Evolutionary conservation across 2,888 invertebrate species (phyloP).

Genomic region (Andrena bucephala): DNA sequence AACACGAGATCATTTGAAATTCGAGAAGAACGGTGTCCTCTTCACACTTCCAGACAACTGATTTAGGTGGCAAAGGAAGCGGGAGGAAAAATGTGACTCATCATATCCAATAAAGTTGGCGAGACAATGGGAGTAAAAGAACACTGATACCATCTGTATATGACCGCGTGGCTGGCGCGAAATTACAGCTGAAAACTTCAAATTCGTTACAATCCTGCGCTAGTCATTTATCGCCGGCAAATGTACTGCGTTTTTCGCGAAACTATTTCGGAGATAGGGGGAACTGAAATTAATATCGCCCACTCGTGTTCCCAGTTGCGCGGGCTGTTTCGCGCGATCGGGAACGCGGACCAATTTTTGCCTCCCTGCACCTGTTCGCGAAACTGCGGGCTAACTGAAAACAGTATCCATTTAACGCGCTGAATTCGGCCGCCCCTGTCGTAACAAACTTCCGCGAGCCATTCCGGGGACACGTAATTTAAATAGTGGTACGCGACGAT

Average conservation of each 20-base stretch:
- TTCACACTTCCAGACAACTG: background rate
- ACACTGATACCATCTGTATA: slow-evolving; percentile 13
- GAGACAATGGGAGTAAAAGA: background rate
- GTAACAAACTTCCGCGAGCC: slow-evolving; percentile 18
- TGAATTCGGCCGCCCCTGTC: background rate
- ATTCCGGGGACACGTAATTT: slow-evolving; percentile 15
- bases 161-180: background rate
- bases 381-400: slow-evolving; percentile 26
- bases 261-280: background rate
- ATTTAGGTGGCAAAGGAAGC: background rate
- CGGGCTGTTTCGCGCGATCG: slow-evolving; percentile 1
- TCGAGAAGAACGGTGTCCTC: background rate
- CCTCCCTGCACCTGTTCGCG: background rate
- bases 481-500: slow-evolving; percentile 15
- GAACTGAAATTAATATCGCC: slow-evolving; percentile 42
- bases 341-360: slow-evolving; percentile 30
- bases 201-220: background rate
- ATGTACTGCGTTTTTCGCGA: slow-evolving; percentile 1
- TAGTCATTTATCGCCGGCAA: slow-evolving; percentile 27
- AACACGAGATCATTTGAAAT: background rate
- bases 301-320: slow-evolving; percentile 20
- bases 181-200: slow-evolving; percentile 11
- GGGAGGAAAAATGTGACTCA: background rate
- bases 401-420: slow-evolving; percentile 32
- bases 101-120: background rate